Evolutionary conservation across 2,113 vertebrate genomes (phyloP).

Genomic region (Oreocharis arfaki): DNA sequence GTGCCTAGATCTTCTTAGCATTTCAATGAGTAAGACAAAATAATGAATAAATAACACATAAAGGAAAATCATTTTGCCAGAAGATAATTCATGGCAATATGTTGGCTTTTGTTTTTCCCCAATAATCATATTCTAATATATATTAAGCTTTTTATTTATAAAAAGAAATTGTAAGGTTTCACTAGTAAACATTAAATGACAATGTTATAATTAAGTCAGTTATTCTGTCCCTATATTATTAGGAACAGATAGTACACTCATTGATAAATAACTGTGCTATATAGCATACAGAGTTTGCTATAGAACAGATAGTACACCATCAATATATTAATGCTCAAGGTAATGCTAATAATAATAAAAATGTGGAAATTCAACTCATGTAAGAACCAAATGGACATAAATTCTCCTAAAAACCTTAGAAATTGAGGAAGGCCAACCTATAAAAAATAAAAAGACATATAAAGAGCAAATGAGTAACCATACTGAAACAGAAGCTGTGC

Average conservation of each 20-base stretch:
- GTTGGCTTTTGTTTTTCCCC: accelerated
- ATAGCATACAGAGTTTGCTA: not conserved
- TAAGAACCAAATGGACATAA: not conserved
- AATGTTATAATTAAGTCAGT: not conserved
- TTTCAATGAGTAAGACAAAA: not conserved
- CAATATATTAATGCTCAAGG: not conserved
- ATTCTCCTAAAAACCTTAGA: not conserved
- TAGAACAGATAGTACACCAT: not conserved
- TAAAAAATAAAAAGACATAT: not conserved
- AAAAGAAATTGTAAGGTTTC: not conserved
- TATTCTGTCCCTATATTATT: not conserved
- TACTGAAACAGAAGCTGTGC: not conserved
- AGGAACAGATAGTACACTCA: not conserved
- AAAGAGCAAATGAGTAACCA: not conserved
- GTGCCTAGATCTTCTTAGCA: not conserved
- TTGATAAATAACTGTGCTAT: not conserved
- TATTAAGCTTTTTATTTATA: not conserved
- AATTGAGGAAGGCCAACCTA: not conserved
- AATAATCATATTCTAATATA: not conserved
- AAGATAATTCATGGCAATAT: not conserved
- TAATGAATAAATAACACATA: not conserved
- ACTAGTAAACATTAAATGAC: not conserved
- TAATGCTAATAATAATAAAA: not conserved
- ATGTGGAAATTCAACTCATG: not conserved
- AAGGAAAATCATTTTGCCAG: not conserved